phyloP scores from a whole-genome alignment of 2,113 vertebrate genomes.

The Sylvietta virens region DNA sequence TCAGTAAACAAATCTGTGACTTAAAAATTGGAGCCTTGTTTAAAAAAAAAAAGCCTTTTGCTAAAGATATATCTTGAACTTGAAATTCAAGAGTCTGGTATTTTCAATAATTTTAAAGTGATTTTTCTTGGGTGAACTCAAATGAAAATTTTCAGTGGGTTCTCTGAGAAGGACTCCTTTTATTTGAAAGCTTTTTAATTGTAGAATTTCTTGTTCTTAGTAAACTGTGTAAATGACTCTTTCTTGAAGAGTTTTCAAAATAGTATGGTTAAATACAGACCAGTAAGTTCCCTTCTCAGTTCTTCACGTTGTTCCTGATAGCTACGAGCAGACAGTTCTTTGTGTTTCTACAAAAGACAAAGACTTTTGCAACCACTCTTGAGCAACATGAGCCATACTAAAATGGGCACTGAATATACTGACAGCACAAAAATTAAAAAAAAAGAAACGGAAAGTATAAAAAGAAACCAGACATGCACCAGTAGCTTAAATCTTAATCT shows the following conservation, averaged over 20 bases:
- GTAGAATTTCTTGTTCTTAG: neutral
- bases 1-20: neutral
- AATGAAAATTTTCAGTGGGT: neutral
- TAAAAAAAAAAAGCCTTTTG: neutral
- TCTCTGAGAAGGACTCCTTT: neutral
- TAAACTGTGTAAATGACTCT: conserved; percentile 42
- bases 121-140: neutral
- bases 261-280: neutral
- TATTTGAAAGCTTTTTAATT: conserved; percentile 52
- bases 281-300: neutral
- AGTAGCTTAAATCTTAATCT: neutral
- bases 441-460: neutral
- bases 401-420: neutral
- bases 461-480: neutral
- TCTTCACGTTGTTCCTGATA: neutral
- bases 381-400: neutral
- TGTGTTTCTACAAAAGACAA: neutral
- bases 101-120: neutral
- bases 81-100: neutral
- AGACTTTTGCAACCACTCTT: neutral
- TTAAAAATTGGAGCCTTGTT: neutral
- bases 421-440: neutral
- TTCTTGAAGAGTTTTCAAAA: neutral
- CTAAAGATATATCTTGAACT: neutral
- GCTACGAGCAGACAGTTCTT: neutral